Percentiles rank a stretch among this genome's conserved stretches.
Conservation (phyloP, 53 echinoderm and acorn worm species). For the Paracentrotus lividus region DNA sequence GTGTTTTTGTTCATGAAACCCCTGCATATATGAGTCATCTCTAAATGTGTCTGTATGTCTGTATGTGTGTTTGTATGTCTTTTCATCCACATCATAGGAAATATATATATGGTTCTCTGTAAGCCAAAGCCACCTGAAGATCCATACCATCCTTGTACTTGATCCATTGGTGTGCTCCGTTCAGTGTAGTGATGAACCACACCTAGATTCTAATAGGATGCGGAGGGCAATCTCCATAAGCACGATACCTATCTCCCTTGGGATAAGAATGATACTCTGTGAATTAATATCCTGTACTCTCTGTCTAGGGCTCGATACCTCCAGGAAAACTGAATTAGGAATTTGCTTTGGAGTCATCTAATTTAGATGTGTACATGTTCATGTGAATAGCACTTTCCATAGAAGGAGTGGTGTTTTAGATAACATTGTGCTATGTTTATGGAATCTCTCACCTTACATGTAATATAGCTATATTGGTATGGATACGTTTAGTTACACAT, state of each 20-base stretch:
- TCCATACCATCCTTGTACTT: constrained; percentile 16
- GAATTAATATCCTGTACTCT: constrained; percentile 38
- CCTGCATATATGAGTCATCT: constrained; percentile 1
- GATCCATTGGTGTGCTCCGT: background rate
- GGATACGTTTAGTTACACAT: background rate
- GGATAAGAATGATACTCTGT: constrained; percentile 9
- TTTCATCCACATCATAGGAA: background rate
- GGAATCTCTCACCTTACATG: background rate
- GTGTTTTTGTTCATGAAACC: background rate
- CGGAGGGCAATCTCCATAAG: constrained; percentile 54
- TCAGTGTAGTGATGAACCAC: constrained; percentile 17
- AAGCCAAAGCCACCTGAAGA: constrained; percentile 43
- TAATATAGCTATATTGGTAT: background rate
- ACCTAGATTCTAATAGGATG: constrained; percentile 56
- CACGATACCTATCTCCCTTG: background rate
- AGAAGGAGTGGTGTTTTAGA: background rate
- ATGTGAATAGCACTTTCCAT: background rate
- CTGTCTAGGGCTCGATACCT: background rate
- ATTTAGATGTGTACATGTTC: constrained; percentile 42
- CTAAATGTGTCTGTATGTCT: constrained; percentile 44
- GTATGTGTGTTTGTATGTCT: constrained; percentile 21
- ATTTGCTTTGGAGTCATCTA: background rate
- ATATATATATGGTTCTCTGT: background rate
- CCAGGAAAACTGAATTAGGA: background rate
- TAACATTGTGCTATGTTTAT: background rate